Percentiles rank a stretch among this genome's conserved stretches.
Conservation (phyloP, 2,113 vertebrate species). For the Lycaon pictus region DNA sequence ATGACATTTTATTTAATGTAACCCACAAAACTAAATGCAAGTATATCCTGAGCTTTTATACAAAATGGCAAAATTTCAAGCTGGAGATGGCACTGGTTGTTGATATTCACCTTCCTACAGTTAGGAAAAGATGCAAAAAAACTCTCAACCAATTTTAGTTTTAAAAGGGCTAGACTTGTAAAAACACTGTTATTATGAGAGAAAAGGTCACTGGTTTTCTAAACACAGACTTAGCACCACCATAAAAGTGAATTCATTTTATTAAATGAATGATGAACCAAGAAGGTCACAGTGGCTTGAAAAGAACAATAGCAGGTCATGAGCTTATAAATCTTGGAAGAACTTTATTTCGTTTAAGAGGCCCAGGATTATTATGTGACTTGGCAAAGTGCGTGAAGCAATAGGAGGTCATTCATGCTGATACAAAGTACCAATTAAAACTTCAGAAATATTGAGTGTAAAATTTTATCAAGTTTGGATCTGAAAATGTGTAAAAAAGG, state of each 20-base stretch:
- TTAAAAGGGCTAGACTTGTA: constrained; percentile 35
- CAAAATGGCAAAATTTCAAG: neutral
- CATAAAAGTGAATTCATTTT: constrained; percentile 71
- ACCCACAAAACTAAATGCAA: neutral
- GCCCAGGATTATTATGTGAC: neutral
- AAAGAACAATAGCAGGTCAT: constrained; percentile 66
- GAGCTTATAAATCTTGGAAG: constrained; percentile 63
- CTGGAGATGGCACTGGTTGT: neutral
- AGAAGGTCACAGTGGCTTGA: constrained; percentile 62
- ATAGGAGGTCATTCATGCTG: constrained; percentile 10
- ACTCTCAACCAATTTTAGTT: constrained; percentile 14
- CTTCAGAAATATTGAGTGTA: neutral
- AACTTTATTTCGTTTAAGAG: constrained; percentile 57
- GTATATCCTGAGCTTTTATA: neutral
- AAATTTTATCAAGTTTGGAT: neutral
- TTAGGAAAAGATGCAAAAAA: constrained; percentile 26
- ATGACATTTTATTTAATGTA: constrained; percentile 21
- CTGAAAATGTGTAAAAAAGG: neutral
- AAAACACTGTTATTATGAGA: constrained; percentile 50
- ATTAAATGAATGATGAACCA: constrained; percentile 65
- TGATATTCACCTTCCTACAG: neutral
- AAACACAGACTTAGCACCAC: constrained; percentile 56
- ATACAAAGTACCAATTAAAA: constrained; percentile 36
- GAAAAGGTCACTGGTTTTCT: constrained; percentile 71
- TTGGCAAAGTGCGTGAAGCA: constrained; percentile 46